These are phyloP conservation scores for Scaptomyza parva DNA, from an alignment of 2,888 invertebrate genomes.

Conservation along the genomic window DNA sequence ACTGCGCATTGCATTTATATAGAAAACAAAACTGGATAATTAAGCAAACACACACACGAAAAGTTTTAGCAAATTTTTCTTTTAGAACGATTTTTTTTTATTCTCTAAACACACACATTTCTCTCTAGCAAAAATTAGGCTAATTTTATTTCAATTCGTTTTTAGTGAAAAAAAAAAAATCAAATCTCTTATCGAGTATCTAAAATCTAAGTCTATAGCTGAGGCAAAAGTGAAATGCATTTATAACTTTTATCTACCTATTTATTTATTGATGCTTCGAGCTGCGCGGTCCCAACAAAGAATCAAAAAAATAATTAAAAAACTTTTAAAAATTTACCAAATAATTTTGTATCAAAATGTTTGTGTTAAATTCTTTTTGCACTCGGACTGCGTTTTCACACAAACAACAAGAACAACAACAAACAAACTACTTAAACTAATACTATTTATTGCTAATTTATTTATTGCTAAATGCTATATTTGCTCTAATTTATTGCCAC, in stretches of 20 bases:
- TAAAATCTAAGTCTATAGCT: constrained; percentile 65
- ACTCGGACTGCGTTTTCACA: constrained; percentile 38
- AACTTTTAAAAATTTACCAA: constrained; percentile 63
- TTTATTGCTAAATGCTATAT: constrained; percentile 54
- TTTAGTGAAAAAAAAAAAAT: constrained; percentile 50
- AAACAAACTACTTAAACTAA: constrained; percentile 40
- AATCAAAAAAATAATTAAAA: background rate
- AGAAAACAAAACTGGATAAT: constrained; percentile 26
- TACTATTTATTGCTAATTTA: constrained; percentile 52
- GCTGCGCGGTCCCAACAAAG: constrained; percentile 31
- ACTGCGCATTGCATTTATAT: constrained; percentile 74
- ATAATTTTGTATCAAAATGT: constrained; percentile 84
- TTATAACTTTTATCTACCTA: constrained; percentile 60
- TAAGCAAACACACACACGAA: constrained; percentile 7
- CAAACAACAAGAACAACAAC: too few species aligned
- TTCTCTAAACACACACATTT: constrained; percentile 12
- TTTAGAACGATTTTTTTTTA: constrained; percentile 28
- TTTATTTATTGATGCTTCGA: constrained; percentile 57
- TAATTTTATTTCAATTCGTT: constrained; percentile 46
- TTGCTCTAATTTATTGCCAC: constrained; percentile 43
- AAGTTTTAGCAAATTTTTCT: constrained; percentile 36
- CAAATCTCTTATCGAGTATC: constrained; percentile 54
- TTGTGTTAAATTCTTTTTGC: constrained; percentile 66
- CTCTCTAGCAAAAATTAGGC: constrained; percentile 60
- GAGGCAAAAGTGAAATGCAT: constrained; percentile 65